A percentile compares a stretch with the other conserved stretches of the same genome.
Conservation (phyloP, 2,888 invertebrate species). For the Tenthredo mesomela region DNA sequence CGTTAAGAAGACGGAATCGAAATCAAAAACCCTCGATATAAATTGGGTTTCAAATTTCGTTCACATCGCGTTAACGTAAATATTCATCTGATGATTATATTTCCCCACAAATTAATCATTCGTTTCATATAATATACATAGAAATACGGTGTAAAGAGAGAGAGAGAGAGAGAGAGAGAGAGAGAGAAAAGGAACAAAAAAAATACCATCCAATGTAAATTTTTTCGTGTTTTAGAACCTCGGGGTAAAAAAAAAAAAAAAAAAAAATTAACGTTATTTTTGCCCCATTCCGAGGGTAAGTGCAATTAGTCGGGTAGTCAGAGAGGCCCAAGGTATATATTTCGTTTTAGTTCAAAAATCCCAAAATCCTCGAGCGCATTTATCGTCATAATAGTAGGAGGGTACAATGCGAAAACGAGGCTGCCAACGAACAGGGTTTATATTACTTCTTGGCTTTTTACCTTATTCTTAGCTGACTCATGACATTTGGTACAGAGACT, state of each 20-base stretch:
- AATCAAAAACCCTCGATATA: not conserved
- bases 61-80: not conserved
- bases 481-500: not conserved
- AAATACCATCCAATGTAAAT: not conserved
- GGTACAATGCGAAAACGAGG: not conserved
- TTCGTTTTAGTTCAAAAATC: constrained; percentile 1
- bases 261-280: constrained; percentile 4
- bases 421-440: not conserved
- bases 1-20: not conserved
- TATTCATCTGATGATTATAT: not conserved
- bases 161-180: no score
- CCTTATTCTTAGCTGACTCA: not conserved
- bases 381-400: not conserved
- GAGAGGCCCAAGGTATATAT: not conserved
- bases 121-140: not conserved
- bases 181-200: no score
- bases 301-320: constrained; percentile 34
- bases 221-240: not conserved
- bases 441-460: not conserved
- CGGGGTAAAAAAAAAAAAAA: not conserved
- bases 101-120: not conserved
- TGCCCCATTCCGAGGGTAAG: not conserved
- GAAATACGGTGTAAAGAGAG: not conserved
- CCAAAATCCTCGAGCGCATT: constrained; percentile 16
- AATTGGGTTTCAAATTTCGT: not conserved